Base-by-base conservation (phyloP, 1,140 invertebrate genomes). In the Hyposmocoma kahamanoa region DNA sequence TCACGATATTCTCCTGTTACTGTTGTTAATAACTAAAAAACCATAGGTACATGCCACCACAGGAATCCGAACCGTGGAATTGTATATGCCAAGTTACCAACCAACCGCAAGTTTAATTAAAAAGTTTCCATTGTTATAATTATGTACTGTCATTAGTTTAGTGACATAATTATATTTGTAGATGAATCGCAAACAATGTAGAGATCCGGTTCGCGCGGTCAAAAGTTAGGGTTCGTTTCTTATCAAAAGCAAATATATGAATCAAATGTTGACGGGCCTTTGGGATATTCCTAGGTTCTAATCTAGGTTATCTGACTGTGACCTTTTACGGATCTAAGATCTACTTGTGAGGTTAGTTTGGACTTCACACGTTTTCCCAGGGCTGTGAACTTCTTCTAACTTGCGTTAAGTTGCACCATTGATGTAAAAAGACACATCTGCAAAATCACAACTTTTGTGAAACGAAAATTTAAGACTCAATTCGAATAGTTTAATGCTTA, bases 231-330 rank as follows among this genome's bases (percentile, higher is more conserved):
- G n/a, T n/a, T n/a, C n/a, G n/a, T n/a, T n/a, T 17, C 13, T 36
- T 36, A 36, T 36, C 32, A 36, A 17, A 8, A 8, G 32, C 32
- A 36, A 36, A 36, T 36, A 36, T n/a, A 36, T 36, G 32, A 36
- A 36, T 36, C 30, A 34, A 34, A 9, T 34, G 6, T 6, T 34
- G 10, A 15, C 15, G 32, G 15, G 18, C 32, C 8, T 15, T 36
- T 15, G 32, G 32, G 15, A 36, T 36, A 36, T 36, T 36, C 39
- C 39, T 10, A 21, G 19, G 1, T 21, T 8, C 2, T 24, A 26
- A 26, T 26, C 24, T 6, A 26, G 24, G 5, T 6, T 5, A 26
- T 26, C 5, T 5, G 11, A 26, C 24, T 11, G n/a, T n/a, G n/a
- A 26, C 5, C 11, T 26, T 11, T 26, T 6, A 26, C 24, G 5